phyloP scores from a whole-genome alignment of 2,888 invertebrate genomes.

The Cyclophora punctaria region DNA sequence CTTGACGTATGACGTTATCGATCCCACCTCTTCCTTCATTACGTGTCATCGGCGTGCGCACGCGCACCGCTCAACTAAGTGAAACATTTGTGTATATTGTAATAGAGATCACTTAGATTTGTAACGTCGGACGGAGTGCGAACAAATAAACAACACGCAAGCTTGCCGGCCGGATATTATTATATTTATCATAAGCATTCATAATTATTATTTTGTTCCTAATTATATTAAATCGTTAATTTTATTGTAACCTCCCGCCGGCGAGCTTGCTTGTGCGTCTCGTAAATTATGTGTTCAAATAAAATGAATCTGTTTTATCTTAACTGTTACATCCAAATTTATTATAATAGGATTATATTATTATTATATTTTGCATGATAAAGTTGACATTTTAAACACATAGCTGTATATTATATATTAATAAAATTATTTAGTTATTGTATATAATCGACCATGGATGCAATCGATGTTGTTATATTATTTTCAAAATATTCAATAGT shows the following conservation, averaged over 20 bases:
- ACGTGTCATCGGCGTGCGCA: too few relatives aligned
- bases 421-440: too few relatives aligned
- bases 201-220: conserved; percentile 13
- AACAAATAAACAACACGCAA: conserved; percentile 13
- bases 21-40: conserved; percentile 3
- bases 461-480: conserved; percentile 5
- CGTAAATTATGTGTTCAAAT: conserved; percentile 62
- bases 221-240: conserved; percentile 11
- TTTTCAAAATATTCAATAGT: not conserved
- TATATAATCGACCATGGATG: not conserved
- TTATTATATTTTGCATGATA: conserved; percentile 27
- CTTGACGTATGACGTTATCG: not conserved
- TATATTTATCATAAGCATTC: conserved; percentile 6
- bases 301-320: conserved; percentile 41
- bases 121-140: conserved; percentile 16
- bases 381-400: conserved; percentile 45
- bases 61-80: conserved; percentile 17
- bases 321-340: conserved; percentile 40
- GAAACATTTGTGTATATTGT: not conserved
- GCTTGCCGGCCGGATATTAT: conserved; percentile 19
- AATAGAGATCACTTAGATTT: conserved; percentile 11
- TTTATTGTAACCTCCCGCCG: conserved; percentile 14
- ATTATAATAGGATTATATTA: conserved; percentile 30
- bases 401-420: conserved; percentile 23
- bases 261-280: conserved; percentile 36